Base-by-base conservation (phyloP, 1,140 invertebrate genomes). In the Acromyrmex heyeri region DNA sequence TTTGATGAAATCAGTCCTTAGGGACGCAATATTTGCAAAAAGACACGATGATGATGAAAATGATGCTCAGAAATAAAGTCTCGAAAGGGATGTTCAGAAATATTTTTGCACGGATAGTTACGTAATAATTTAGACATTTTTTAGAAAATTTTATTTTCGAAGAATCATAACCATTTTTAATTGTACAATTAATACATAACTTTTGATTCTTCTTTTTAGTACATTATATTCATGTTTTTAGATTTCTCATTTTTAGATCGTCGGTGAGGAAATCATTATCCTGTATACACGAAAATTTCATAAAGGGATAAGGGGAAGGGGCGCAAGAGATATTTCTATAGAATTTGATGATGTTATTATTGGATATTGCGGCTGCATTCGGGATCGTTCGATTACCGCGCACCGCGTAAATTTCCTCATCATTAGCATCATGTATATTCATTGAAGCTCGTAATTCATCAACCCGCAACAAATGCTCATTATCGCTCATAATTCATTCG, bases 401-500 rank as follows among this genome's bases (percentile, higher is more conserved):
- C 24, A 59, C 69, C 67, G 85, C 86, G 89, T 88, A 91, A 90
- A 91, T 91, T 91, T 91, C 87, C 75, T 76, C 87, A 86, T 91
- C 89, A 91, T 91, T 91, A 91, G 78, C 87, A 53, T 82, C 85
- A 59, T 85, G 85, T 87, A 87, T 91, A 91, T 91, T 90, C 87
- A 90, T 81, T 67, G 78, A 16, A 38, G 64, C 48, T 81, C 90
- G 90, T 89, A 89, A 89, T 91, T 91, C 87, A 91, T 91, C 90
- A 91, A 59, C 50, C 53, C 21, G 64, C 59, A 89, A 61, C 90
- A 73, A 27, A 78, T 87, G 62, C 79, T 81, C 73, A 88, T 87
- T 85, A 87, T 87, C 87, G 89, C 67, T 85, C 87, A 81, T 90
- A 88, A 90, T 90, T 90, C 88, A 90, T 86, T 90, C 70, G 89